Evolutionary conservation across 2,888 invertebrate genomes (phyloP).

Genomic region (Siphonodentalium dalli): DNA sequence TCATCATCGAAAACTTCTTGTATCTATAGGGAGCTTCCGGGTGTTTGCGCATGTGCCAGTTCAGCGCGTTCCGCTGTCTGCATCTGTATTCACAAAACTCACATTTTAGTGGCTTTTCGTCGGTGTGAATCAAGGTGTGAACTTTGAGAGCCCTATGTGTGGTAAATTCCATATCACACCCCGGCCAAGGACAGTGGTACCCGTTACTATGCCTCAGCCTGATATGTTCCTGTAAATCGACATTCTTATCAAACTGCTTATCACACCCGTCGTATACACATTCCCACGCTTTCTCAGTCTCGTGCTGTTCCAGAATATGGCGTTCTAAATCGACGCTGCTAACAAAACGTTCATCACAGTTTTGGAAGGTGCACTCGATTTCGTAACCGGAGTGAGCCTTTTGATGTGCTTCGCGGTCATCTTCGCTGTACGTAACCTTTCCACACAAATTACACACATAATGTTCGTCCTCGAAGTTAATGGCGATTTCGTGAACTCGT

Average conservation of each 20-base stretch:
- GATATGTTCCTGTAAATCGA: conserved; percentile 46
- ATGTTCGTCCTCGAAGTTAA: conserved; percentile 14
- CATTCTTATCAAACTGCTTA: conserved; percentile 40
- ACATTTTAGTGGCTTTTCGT: conserved; percentile 54
- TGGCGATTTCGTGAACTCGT: conserved; percentile 30
- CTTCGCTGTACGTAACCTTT: conserved; percentile 29
- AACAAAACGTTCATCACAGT: conserved; percentile 29
- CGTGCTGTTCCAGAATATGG: conserved; percentile 33
- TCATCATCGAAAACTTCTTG: too few relatives aligned
- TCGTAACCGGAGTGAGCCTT: conserved; percentile 32
- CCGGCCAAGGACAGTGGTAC: conserved; percentile 41
- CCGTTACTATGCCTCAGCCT: conserved; percentile 42
- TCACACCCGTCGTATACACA: conserved; percentile 42
- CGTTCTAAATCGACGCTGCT: conserved; percentile 30
- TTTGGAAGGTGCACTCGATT: conserved; percentile 26
- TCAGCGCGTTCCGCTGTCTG: conserved; percentile 50
- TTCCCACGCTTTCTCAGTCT: conserved; percentile 32
- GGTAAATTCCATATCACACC: conserved; percentile 45
- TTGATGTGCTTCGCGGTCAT: conserved; percentile 31
- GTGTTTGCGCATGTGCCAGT: conserved; percentile 58
- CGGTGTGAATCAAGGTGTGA: conserved; percentile 46
- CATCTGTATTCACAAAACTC: conserved; percentile 52
- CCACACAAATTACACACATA: conserved; percentile 35
- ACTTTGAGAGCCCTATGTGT: conserved; percentile 45
- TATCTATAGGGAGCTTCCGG: conserved; percentile 45